These are phyloP conservation scores for Varecia variegata DNA, from an alignment of 2,797 vertebrate genomes.

Conservation along the genomic window DNA sequence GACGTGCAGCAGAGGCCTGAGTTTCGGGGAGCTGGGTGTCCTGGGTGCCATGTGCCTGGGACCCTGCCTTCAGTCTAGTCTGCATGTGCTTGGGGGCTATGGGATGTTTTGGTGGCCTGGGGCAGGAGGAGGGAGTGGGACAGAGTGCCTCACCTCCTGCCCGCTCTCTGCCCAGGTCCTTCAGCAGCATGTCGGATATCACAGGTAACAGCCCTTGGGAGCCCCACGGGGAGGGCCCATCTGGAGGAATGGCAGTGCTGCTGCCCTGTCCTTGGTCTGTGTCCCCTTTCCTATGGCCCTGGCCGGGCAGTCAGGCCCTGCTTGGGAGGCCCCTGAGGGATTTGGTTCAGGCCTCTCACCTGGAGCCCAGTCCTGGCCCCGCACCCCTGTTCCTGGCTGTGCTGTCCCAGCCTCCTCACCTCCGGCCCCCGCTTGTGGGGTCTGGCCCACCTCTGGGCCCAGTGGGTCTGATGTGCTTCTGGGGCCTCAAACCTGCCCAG, in stretches of 20 bases:
- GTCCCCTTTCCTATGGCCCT: neutral
- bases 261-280: neutral
- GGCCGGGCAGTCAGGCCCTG: neutral
- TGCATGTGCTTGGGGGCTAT: neutral
- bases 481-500: neutral
- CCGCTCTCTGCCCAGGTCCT: constrained; percentile 78
- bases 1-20: neutral
- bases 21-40: neutral
- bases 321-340: neutral
- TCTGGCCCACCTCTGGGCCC: neutral
- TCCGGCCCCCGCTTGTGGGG: neutral
- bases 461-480: neutral
- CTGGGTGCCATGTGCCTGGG: neutral
- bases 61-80: neutral
- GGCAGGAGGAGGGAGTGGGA: neutral
- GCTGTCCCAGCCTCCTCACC: rapidly evolving
- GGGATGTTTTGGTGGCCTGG: neutral
- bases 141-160: neutral
- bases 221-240: rapidly evolving
- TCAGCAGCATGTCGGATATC: constrained; percentile 85
- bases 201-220: constrained; percentile 78
- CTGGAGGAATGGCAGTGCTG: too few species aligned
- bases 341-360: neutral
- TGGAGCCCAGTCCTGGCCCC: neutral
- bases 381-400: neutral